Percentiles rank a stretch among this genome's conserved stretches.
Conservation (phyloP, 2,888 invertebrate genomes). For the Asteroscopus sphinx region DNA sequence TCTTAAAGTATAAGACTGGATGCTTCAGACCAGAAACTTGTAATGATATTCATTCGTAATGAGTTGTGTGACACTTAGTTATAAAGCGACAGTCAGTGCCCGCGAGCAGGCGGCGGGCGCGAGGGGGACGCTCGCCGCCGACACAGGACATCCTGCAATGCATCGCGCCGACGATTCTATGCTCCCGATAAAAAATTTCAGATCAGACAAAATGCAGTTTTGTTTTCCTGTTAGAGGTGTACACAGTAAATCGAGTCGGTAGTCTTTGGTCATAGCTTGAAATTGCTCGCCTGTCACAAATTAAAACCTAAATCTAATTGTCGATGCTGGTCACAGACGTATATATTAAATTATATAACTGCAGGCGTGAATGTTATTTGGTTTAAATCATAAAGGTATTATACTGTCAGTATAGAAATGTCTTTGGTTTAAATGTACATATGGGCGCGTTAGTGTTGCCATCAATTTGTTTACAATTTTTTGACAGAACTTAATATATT, state of each 20-base stretch:
- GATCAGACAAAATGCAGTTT: not conserved
- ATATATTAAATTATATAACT: not conserved
- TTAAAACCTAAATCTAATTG: no score
- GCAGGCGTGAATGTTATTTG: not conserved
- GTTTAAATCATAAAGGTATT: no score
- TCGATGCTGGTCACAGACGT: no score
- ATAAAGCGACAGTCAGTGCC: no score
- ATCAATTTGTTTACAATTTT: no score
- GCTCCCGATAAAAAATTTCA: not conserved
- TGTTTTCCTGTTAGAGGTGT: not conserved
- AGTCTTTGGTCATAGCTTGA: not conserved
- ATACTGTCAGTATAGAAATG: no score
- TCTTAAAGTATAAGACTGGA: no score
- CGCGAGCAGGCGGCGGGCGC: not conserved
- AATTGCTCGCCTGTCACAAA: not conserved
- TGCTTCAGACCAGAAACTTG: not conserved
- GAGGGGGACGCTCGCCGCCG: not conserved
- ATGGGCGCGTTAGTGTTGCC: no score
- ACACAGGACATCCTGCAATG: constrained; percentile 1
- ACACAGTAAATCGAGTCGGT: no score
- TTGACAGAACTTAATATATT: no score
- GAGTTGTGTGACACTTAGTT: not conserved
- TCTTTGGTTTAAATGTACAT: no score
- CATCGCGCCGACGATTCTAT: not conserved
- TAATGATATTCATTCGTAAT: constrained; percentile 1